Evolutionary conservation across 2,888 invertebrate species (phyloP).

Genomic region (Macrosoma leucophasiata): DNA sequence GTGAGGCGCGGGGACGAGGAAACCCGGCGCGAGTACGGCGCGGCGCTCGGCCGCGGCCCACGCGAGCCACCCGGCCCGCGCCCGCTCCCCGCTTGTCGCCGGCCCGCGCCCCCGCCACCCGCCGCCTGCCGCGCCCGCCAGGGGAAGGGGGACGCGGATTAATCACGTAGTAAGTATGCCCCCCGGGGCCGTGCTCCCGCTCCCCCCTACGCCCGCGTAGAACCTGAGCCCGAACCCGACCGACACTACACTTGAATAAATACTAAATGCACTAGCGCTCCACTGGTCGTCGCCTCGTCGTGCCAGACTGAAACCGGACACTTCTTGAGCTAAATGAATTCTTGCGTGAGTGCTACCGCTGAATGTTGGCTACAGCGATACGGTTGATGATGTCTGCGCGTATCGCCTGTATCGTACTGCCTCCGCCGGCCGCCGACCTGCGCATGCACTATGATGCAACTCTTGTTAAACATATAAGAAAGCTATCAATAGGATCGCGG

Average conservation of each 20-base stretch:
- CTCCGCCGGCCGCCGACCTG: conserved; percentile 21
- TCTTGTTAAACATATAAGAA: conserved; percentile 36
- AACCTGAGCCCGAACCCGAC: conserved; percentile 67
- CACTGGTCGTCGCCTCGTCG: conserved; percentile 43
- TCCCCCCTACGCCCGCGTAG: conserved; percentile 43
- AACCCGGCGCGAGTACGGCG: conserved; percentile 73
- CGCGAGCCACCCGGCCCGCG: conserved; percentile 39
- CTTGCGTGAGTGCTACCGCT: conserved; percentile 64
- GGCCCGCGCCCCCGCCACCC: conserved; percentile 41
- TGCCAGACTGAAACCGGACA: conserved; percentile 74
- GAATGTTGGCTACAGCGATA: conserved; percentile 48
- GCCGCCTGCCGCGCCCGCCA: conserved; percentile 37
- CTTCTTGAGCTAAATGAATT: conserved; percentile 66
- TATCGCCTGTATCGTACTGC: conserved; percentile 17
- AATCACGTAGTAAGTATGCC: conserved; percentile 75
- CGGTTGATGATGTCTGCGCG: too few relatives aligned
- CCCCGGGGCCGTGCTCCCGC: conserved; percentile 48
- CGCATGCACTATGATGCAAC: conserved; percentile 44
- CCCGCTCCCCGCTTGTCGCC: conserved; percentile 41
- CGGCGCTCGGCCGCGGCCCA: conserved; percentile 50
- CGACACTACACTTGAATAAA: conserved; percentile 73
- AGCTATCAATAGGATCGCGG: conserved; percentile 42
- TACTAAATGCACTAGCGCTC: conserved; percentile 57
- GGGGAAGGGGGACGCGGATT: conserved; percentile 48
- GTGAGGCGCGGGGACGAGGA: conserved; percentile 76